Percentiles rank a stretch among this genome's conserved stretches.
Conservation (phyloP, 2,797 vertebrate genomes). For the Melanotaenia parkinsoni region DNA sequence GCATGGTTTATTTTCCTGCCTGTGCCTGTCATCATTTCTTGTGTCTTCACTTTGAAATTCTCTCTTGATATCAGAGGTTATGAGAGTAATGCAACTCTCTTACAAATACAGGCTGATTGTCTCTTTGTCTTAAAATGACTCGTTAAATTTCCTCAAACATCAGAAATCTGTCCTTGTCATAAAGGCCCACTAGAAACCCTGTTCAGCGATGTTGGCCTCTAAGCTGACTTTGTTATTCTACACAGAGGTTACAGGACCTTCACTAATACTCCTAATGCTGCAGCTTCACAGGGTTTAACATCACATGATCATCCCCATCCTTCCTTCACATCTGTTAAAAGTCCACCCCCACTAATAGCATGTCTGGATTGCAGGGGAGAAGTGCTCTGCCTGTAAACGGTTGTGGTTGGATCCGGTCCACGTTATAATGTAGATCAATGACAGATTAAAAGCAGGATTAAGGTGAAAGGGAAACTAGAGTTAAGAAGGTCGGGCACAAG, state of each 20-base stretch:
- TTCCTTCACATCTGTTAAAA: not conserved
- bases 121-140: not conserved
- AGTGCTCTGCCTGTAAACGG: constrained; percentile 18
- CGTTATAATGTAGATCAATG: constrained; percentile 51
- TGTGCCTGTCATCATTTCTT: too few relatives aligned
- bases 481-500: constrained; percentile 48
- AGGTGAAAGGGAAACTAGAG: constrained; percentile 45
- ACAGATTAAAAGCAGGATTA: constrained; percentile 62
- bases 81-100: not conserved
- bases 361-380: not conserved
- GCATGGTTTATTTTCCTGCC: too few relatives aligned
- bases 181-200: not conserved
- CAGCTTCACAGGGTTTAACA: not conserved
- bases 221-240: not conserved
- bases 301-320: not conserved
- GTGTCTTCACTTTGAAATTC: not conserved
- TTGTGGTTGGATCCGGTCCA: constrained; percentile 13
- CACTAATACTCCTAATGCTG: not conserved
- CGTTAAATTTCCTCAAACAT: not conserved
- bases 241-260: not conserved
- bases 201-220: not conserved
- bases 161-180: not conserved
- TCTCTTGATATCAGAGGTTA: not conserved
- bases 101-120: not conserved
- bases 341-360: not conserved